Percentiles rank a stretch among this genome's conserved stretches.
These are phyloP conservation scores for Virgularia gustaviana DNA, from an alignment of 92 coral and sea anemone genomes.

Conservation along the genomic window DNA sequence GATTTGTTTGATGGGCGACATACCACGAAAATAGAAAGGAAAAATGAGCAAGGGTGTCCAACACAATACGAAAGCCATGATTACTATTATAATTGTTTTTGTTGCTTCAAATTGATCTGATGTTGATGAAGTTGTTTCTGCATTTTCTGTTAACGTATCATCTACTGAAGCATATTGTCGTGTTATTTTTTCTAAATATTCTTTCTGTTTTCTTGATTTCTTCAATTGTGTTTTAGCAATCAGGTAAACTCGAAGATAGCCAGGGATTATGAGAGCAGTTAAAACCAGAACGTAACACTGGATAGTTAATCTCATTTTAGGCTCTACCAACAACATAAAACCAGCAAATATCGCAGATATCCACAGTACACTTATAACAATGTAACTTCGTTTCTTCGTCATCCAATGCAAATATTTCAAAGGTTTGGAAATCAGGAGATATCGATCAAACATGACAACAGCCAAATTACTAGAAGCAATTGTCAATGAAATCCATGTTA, in stretches of 20 bases:
- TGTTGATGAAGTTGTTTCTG: too few relatives aligned
- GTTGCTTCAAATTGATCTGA: slow-evolving; percentile 9
- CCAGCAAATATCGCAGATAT: background rate
- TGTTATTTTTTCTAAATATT: background rate
- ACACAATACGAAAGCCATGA: slow-evolving; percentile 1
- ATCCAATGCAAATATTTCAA: background rate
- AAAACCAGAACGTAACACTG: background rate
- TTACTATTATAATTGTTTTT: slow-evolving; percentile 2
- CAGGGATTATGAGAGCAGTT: slow-evolving; percentile 1
- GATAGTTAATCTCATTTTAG: background rate
- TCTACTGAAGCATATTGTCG: background rate
- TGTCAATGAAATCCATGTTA: slow-evolving; percentile 1
- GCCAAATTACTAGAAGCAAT: background rate
- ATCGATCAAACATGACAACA: background rate
- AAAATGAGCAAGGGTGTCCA: slow-evolving; percentile 15
- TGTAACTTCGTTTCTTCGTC: background rate
- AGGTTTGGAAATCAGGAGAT: background rate
- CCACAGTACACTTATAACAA: background rate
- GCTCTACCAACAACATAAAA: background rate
- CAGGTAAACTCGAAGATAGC: slow-evolving; percentile 6
- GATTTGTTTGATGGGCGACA: background rate
- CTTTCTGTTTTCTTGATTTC: background rate
- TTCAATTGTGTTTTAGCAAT: slow-evolving; percentile 1
- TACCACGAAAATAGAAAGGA: slow-evolving; percentile 1
- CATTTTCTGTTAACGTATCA: background rate